Percentiles rank a stretch among this genome's conserved stretches.
Evolutionary conservation across 2,888 invertebrate genomes (phyloP).

Genomic region (Drosophila histrio): DNA sequence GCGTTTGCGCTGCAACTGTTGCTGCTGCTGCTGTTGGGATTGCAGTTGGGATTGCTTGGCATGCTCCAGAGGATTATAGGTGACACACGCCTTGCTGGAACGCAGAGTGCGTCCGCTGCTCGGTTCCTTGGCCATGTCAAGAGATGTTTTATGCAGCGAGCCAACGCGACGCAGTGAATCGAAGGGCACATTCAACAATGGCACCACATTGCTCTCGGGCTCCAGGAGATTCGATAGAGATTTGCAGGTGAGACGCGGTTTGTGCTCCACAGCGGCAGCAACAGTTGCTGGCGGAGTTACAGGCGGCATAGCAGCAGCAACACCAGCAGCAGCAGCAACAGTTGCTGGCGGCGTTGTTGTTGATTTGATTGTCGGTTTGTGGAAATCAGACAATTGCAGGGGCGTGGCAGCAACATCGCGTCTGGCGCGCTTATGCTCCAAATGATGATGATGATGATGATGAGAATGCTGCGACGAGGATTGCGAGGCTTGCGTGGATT

Average conservation of each 20-base stretch:
- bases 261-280: conserved; percentile 74
- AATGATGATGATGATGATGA: conserved; percentile 75
- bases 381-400: conserved; percentile 71
- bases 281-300: conserved; percentile 10
- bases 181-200: conserved; percentile 65
- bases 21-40: conserved; percentile 56
- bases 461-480: conserved; percentile 63
- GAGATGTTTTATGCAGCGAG: conserved; percentile 44
- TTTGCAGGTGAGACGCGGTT: conserved; percentile 87
- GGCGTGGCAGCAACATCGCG: conserved; percentile 49
- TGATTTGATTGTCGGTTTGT: conserved; percentile 74
- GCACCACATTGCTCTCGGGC: conserved; percentile 82
- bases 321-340: neutral
- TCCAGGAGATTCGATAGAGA: conserved; percentile 87
- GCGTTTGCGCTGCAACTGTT: conserved; percentile 76
- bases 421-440: conserved; percentile 62
- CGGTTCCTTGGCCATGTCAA: conserved; percentile 38
- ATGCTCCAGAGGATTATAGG: conserved; percentile 62
- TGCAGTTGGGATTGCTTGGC: conserved; percentile 54
- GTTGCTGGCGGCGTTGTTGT: conserved; percentile 8
- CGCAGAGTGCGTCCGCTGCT: conserved; percentile 57
- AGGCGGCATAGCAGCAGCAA: neutral
- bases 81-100: conserved; percentile 65
- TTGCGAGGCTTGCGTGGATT: conserved; percentile 50
- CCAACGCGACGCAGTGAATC: conserved; percentile 58